A percentile compares a stretch with the other conserved stretches of the same genome.
These are phyloP conservation scores for Papilio polyxenes DNA, from an alignment of 1,140 invertebrate genomes.

Conservation along the genomic window DNA sequence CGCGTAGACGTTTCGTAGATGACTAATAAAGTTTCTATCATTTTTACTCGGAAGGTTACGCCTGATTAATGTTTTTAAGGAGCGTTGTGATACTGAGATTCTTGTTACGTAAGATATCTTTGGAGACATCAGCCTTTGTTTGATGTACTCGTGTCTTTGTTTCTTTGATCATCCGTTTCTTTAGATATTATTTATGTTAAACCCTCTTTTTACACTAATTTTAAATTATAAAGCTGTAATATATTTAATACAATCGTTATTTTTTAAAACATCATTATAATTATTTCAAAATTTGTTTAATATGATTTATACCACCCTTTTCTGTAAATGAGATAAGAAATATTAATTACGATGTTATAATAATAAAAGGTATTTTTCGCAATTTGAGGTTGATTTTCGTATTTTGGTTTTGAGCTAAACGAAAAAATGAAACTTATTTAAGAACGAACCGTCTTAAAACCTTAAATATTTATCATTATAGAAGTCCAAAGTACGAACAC, in stretches of 20 bases:
- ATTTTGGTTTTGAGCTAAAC: too few species aligned
- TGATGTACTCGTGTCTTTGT: conserved; percentile 26
- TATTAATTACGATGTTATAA: too few species aligned
- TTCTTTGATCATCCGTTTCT: neutral
- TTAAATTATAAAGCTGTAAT: neutral
- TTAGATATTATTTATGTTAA: neutral
- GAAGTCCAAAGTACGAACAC: neutral
- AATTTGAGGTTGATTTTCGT: too few species aligned
- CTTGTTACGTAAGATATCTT: conserved; percentile 37
- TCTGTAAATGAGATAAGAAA: too few species aligned
- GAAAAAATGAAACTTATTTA: too few species aligned
- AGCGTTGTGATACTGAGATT: conserved; percentile 31
- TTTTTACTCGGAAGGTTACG: conserved; percentile 52
- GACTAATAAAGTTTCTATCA: conserved; percentile 57
- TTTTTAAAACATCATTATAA: too few species aligned
- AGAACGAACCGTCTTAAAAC: too few species aligned
- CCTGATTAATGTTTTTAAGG: conserved; percentile 56
- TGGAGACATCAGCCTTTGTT: conserved; percentile 39
- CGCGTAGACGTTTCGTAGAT: conserved; percentile 53
- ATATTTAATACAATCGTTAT: too few species aligned
- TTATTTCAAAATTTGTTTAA: too few species aligned
- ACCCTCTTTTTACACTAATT: neutral
- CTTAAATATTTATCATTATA: conserved; percentile 16
- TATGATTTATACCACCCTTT: too few species aligned
- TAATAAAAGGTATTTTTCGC: too few species aligned